Percentiles rank a stretch among this genome's conserved stretches.
These are phyloP conservation scores for Manacus vitellinus DNA, from an alignment of 2,113 vertebrate genomes.

Conservation along the genomic window DNA sequence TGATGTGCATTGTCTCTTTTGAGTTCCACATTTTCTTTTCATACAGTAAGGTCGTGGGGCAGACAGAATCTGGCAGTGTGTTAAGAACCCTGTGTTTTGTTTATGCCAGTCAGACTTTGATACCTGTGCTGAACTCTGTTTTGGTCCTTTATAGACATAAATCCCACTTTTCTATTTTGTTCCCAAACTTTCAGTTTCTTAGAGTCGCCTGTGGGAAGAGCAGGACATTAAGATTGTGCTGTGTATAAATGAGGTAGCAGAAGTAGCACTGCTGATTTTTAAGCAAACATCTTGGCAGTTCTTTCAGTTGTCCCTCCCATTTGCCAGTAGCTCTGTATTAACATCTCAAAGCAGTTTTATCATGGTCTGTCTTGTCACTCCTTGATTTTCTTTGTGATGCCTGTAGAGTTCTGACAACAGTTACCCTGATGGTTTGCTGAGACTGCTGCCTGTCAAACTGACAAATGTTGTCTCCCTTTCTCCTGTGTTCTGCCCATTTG, in stretches of 20 bases:
- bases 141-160: not conserved
- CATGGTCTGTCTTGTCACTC: not conserved
- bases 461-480: not conserved
- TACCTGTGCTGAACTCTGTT: not conserved
- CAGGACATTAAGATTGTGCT: not conserved
- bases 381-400: not conserved
- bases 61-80: not conserved
- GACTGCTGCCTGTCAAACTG: constrained; percentile 9
- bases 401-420: not conserved
- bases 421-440: not conserved
- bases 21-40: not conserved
- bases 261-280: not conserved
- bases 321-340: not conserved
- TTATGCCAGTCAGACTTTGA: rapidly evolving
- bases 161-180: not conserved
- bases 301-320: not conserved
- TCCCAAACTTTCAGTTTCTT: not conserved
- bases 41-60: not conserved
- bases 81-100: not conserved
- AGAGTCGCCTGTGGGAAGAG: not conserved
- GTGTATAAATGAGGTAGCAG: not conserved
- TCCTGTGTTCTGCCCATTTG: not conserved
- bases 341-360: not conserved
- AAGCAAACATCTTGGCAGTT: not conserved
- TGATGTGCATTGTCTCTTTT: not conserved